A percentile compares a stretch with the other conserved stretches of the same genome.
Evolutionary conservation across 2,113 vertebrate genomes (phyloP).

Genomic region (Chlorodrepanis virens): DNA sequence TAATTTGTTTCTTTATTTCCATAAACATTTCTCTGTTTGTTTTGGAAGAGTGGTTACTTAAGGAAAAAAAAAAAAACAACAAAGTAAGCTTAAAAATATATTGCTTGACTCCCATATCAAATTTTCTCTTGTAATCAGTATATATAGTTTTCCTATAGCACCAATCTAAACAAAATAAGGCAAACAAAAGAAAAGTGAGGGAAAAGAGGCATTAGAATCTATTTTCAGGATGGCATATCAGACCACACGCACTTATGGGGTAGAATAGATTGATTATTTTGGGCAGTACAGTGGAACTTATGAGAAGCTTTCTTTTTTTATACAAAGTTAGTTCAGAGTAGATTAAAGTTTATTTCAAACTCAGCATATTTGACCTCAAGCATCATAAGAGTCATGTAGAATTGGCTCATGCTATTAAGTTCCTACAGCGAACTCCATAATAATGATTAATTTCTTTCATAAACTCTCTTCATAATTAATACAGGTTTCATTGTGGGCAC

Average conservation of each 20-base stretch:
- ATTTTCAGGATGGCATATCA: constrained; percentile 55
- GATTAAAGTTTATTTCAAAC: constrained; percentile 70
- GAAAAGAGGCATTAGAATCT: neutral
- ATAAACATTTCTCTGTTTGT: constrained; percentile 52
- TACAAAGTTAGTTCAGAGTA: constrained; percentile 57
- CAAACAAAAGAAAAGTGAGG: neutral
- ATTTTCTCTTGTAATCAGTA: neutral
- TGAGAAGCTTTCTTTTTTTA: constrained; percentile 66
- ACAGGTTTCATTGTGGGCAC: constrained; percentile 70
- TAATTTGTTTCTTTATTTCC: constrained; percentile 60
- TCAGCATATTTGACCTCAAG: constrained; percentile 66
- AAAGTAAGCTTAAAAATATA: neutral
- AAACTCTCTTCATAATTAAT: constrained; percentile 74
- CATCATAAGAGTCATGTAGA: constrained; percentile 60
- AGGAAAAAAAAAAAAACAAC: neutral
- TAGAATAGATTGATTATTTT: constrained; percentile 63
- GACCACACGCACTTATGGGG: constrained; percentile 41
- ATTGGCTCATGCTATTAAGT: constrained; percentile 64
- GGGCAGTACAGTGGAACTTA: constrained; percentile 55
- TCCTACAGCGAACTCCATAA: constrained; percentile 65
- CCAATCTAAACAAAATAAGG: neutral
- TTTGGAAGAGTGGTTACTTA: constrained; percentile 31
- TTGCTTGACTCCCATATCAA: neutral
- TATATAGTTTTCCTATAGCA: constrained; percentile 3
- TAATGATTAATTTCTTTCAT: constrained; percentile 74